Evolutionary conservation across 1,140 invertebrate genomes (phyloP), one percentile per base, ranked within the genome.

Genomic region (Hesperophylax magnus): DNA sequence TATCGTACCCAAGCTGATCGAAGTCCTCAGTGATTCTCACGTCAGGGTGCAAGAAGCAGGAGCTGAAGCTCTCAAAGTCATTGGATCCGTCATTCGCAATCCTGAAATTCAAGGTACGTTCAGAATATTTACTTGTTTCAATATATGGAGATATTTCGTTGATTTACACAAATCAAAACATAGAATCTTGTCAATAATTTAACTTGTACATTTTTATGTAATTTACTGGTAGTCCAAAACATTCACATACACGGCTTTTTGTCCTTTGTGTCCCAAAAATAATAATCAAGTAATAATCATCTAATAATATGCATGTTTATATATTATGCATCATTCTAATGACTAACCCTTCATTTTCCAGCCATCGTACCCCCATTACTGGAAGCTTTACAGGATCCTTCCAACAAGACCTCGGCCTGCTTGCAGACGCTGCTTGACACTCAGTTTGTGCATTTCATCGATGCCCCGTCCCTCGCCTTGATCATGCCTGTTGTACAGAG

Each of bases 401-500:
- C 97, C 0, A 96, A 97, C 85, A 98, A 98, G 88, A 99, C 98
- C 0, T 96, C 96, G 1, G 92, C 92, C 8, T 98, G 97, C 89
- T 90, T 99, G 2, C 96, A 98, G 86, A 97, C 96, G 2, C 91
- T 99, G 27, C 88, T 99, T 17, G 97, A 99, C 86, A 99, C 98
- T 0, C 97, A 99, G 88, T 99, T 99, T 90, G 97, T 99, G 58
- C 98, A 99, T 90, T 99, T 99, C 87, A 99, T 99, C 84, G 99
- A 99, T 89, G 97, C 99, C 6, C 98, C 98, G 1, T 99, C 98
- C 0, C 91, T 99, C 5, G 98, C 99, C 79, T 91, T 99, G 17
- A 99, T 99, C 82, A 99, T 99, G 98, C 98, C 98, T 1, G 98
- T 99, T 0, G 97, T 99, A 20, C 96, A 99, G 88, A 90, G 98